phyloP scores from a whole-genome alignment of 1,140 invertebrate genomes.

The Diuraphis noxia region DNA sequence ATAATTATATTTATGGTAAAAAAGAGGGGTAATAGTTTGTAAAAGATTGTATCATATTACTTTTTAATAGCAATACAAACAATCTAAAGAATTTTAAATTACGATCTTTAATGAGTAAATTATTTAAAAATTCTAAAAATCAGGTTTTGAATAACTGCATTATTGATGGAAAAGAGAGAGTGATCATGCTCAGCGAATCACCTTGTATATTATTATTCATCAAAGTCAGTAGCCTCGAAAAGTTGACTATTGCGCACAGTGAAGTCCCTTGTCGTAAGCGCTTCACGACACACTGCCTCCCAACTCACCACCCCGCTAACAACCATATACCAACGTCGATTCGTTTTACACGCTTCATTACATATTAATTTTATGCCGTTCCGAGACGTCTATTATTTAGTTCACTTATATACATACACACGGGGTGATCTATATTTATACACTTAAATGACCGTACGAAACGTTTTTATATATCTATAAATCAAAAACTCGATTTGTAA shows the following conservation, averaged over 20 bases:
- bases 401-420: not conserved
- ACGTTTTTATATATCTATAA: not conserved
- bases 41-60: no score
- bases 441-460: not conserved
- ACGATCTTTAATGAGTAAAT: not conserved
- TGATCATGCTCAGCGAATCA: not conserved
- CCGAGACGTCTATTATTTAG: not conserved
- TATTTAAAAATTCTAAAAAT: not conserved
- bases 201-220: conserved; percentile 1
- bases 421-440: not conserved
- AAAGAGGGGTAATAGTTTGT: no score
- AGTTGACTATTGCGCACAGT: not conserved
- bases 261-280: not conserved
- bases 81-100: not conserved
- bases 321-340: not conserved
- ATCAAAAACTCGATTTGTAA: not conserved
- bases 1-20: no score
- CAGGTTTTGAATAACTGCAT: not conserved
- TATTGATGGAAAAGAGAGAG: not conserved
- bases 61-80: no score
- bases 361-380: not conserved
- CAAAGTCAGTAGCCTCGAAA: not conserved
- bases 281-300: not conserved
- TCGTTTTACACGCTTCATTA: not conserved
- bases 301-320: not conserved